Base-by-base conservation (phyloP, 2,888 invertebrate species). In the Rapana venosa region DNA sequence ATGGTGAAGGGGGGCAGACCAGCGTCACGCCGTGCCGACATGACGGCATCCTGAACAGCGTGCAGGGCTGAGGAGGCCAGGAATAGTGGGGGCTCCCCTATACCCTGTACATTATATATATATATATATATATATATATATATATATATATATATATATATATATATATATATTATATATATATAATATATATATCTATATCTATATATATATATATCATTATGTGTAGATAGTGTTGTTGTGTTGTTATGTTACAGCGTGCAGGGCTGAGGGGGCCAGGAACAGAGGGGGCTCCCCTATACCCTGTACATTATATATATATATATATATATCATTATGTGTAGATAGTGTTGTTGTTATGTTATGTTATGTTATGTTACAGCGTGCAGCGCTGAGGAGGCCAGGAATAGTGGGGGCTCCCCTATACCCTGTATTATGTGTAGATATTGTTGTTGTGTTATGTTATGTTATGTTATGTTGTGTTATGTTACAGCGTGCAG, bases 11-110 rank as follows among this genome's bases (percentile, higher is more conserved):
- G 91, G n/a, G 91, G 90, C 30, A 97, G 96, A 0, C 97, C 98
- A 61, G 97, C 97, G 91, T 98, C 98, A 30, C 96, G 95, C 36
- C 99, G 97, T 0, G 98, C 98, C 0, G 98, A 97, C 93, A 97
- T 97, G 89, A 99, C 97, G 0, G 99, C 99, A 17, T 96, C 95
- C 90, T 98, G 98, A 91, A 99, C 98, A 0, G 99, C 99, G 95
- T 98, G 99, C 96, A 98, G 98, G 0, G 97, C 97, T 0, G 98
- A 97, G n/a, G 97, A 97, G 0, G 98, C 98, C 92, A 99, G 97
- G 95, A 99, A 98, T 11, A 99, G 96, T 0, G 99, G 99, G 0
- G 99, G 99, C 96, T 99, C 99, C 0, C 99, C 99, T 74, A 99
- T 98, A 91, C 98, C 99, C 98, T 98, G 94, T 13, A 97, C n/a